These are phyloP conservation scores for Platysteira castanea DNA, from an alignment of 2,113 vertebrate genomes.

Conservation along the genomic window DNA sequence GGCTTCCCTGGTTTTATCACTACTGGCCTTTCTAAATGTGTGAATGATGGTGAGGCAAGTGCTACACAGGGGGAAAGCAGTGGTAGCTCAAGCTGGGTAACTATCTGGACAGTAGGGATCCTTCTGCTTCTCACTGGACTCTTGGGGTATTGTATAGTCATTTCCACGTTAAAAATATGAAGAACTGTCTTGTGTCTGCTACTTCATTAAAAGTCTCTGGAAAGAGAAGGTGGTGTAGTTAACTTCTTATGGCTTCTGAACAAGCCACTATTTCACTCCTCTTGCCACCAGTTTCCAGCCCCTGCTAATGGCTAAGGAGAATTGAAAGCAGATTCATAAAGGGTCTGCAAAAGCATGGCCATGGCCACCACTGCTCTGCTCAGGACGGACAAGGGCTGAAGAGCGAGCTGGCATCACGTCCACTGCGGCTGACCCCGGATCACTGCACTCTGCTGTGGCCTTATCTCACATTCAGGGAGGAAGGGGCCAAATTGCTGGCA, in stretches of 20 bases:
- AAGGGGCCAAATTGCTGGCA: neutral
- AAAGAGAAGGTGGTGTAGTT: neutral
- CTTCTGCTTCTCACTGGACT: neutral
- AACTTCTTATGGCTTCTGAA: neutral
- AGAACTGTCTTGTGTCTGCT: neutral
- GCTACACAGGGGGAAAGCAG: neutral
- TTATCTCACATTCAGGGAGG: fast-evolving
- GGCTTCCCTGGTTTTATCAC: neutral
- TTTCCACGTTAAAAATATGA: neutral
- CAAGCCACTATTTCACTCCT: neutral
- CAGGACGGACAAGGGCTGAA: neutral
- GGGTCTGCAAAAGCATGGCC: neutral
- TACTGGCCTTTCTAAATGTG: neutral
- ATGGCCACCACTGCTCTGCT: neutral
- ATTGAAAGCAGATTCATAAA: neutral
- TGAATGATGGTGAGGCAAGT: neutral
- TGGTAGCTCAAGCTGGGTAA: neutral
- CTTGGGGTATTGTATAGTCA: neutral
- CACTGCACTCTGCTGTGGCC: neutral
- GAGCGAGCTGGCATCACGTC: fast-evolving
- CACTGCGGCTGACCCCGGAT: neutral
- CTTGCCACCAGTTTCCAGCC: neutral
- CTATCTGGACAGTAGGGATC: neutral
- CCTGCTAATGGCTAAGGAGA: neutral
- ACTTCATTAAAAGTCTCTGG: neutral